These are phyloP conservation scores for Apotomis turbidana DNA, from an alignment of 2,888 invertebrate species.

Conservation along the genomic window DNA sequence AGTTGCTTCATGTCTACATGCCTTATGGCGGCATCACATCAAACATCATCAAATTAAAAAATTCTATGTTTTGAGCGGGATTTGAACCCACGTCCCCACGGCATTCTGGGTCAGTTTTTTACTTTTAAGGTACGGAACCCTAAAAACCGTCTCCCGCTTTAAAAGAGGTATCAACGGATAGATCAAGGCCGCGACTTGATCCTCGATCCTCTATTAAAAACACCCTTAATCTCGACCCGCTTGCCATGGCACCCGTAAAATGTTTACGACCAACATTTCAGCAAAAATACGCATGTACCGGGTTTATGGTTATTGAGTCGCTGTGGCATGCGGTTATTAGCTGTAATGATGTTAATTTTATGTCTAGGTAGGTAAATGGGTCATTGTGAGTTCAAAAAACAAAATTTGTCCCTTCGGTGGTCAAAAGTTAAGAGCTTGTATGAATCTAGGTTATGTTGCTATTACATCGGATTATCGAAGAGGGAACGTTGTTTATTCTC, in stretches of 20 bases:
- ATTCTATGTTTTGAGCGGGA: no score
- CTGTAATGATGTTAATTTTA: conserved; percentile 11
- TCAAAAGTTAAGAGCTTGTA: no score
- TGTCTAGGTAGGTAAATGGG: background rate
- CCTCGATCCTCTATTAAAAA: conserved; percentile 35
- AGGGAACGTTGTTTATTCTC: no score
- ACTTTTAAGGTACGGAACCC: background rate
- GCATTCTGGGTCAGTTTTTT: no score
- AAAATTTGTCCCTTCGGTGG: no score
- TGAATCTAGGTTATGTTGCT: no score
- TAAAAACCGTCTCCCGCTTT: background rate
- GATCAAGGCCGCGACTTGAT: conserved; percentile 32
- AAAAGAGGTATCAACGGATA: conserved; percentile 1
- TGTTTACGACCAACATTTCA: conserved; percentile 36
- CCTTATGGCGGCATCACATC: no score
- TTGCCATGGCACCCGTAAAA: conserved; percentile 33
- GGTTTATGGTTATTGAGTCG: conserved; percentile 16
- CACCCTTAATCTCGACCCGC: conserved; percentile 34
- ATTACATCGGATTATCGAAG: no score
- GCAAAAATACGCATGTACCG: conserved; percentile 16
- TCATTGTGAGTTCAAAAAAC: no score
- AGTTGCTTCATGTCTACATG: no score
- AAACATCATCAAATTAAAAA: no score
- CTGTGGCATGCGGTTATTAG: conserved; percentile 1
- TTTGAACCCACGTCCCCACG: no score